A percentile compares a stretch with the other conserved stretches of the same genome.
Conservation (phyloP, 2,888 invertebrate species). For the Cerastoderma edule region DNA sequence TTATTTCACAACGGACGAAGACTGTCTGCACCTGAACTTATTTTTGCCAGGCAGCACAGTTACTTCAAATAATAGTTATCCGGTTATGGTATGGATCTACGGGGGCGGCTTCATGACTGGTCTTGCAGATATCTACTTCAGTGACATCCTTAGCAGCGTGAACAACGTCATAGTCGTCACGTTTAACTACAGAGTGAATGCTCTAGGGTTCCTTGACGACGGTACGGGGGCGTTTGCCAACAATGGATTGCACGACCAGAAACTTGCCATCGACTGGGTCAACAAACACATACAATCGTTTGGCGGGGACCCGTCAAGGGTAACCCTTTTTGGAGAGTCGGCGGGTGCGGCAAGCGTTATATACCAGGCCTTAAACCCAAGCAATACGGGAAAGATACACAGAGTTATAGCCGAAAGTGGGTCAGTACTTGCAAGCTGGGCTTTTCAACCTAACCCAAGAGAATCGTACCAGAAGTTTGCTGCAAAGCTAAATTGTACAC, state of each 20-base stretch:
- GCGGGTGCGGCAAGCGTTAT: slow-evolving; percentile 69
- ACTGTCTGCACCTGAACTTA: slow-evolving; percentile 96
- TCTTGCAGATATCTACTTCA: slow-evolving; percentile 86
- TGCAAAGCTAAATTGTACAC: slow-evolving; percentile 50
- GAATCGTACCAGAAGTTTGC: slow-evolving; percentile 89
- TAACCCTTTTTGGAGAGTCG: slow-evolving; percentile 76
- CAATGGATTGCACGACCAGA: slow-evolving; percentile 96
- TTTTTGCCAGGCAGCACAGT: slow-evolving; percentile 89
- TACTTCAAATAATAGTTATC: slow-evolving; percentile 83
- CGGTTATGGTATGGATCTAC: slow-evolving; percentile 96
- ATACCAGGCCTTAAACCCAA: slow-evolving; percentile 68
- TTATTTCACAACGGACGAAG: slow-evolving; percentile 89
- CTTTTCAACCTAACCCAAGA: slow-evolving; percentile 44
- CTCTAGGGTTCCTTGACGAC: slow-evolving; percentile 95
- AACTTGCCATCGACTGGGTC: slow-evolving; percentile 95
- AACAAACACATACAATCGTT: slow-evolving; percentile 90
- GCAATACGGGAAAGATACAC: slow-evolving; percentile 61
- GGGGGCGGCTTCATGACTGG: slow-evolving; percentile 97
- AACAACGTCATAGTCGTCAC: slow-evolving; percentile 97
- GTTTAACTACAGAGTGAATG: slow-evolving; percentile 95
- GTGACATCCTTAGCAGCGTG: slow-evolving; percentile 90
- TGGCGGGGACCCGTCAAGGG: slow-evolving; percentile 67
- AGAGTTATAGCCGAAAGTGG: slow-evolving; percentile 71
- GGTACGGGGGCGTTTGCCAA: slow-evolving; percentile 87
- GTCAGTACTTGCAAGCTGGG: slow-evolving; percentile 35